Conservation (phyloP, 2,113 vertebrate species). For the Rhegmatorhina hoffmannsi region DNA sequence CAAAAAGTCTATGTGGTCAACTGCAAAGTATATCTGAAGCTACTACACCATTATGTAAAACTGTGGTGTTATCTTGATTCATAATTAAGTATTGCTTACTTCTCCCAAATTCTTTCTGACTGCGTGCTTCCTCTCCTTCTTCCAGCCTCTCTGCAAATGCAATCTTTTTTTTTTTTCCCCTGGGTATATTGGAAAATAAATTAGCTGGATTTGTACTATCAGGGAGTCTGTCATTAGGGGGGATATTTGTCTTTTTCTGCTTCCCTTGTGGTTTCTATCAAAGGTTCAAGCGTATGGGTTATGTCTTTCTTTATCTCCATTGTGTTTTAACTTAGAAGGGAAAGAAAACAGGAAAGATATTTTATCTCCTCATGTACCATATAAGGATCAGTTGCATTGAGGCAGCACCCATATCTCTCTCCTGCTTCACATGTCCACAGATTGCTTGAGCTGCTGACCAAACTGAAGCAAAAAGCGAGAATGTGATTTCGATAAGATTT, state of each 20-base stretch:
- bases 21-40: not conserved
- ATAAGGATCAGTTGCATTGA: not conserved
- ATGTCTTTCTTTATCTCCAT: slow-evolving; percentile 54
- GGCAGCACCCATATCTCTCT: not conserved
- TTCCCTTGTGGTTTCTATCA: slow-evolving; percentile 60
- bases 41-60: not conserved
- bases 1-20: not conserved
- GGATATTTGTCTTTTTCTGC: slow-evolving; percentile 59
- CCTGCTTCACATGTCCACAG: not conserved
- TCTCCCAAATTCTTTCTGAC: not conserved
- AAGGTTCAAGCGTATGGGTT: slow-evolving; percentile 27
- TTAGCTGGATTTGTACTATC: slow-evolving; percentile 65
- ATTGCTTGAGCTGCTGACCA: slow-evolving; percentile 1
- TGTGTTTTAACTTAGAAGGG: slow-evolving; percentile 45
- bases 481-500: slow-evolving; percentile 26
- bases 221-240: slow-evolving; percentile 49
- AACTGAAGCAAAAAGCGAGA: not conserved
- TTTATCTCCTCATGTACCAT: slow-evolving; percentile 38
- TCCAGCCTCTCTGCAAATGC: not conserved
- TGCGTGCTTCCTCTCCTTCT: not conserved
- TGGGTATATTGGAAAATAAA: slow-evolving; percentile 49
- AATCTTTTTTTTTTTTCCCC: fast-evolving
- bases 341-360: slow-evolving; percentile 54
- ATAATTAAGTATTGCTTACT: not conserved
- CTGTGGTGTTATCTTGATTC: not conserved